Percentiles rank a stretch among this genome's conserved stretches.
phyloP scores from a whole-genome alignment of 2,797 vertebrate species.

The Ispidina picta region DNA sequence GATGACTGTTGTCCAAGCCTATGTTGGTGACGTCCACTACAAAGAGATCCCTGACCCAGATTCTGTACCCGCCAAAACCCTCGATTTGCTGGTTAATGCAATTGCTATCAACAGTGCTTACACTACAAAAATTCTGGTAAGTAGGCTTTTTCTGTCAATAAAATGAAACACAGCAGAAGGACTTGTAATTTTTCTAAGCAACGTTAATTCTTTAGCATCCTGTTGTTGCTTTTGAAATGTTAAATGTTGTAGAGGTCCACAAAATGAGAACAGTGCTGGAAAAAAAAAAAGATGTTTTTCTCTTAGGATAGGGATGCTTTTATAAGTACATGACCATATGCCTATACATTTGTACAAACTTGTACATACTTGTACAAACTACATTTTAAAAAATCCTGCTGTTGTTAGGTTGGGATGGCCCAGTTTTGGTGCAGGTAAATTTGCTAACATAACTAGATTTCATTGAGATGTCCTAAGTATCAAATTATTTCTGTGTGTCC shows the following conservation, averaged over 20 bases:
- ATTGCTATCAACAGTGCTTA: constrained; percentile 98
- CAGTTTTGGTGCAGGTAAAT: not conserved
- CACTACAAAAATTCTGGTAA: constrained; percentile 96
- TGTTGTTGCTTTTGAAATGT: not conserved
- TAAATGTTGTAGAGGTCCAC: not conserved
- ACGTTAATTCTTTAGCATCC: not conserved
- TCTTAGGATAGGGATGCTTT: not conserved
- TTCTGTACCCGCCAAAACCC: constrained; percentile 83
- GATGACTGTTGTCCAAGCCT: constrained; percentile 94
- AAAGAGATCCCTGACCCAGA: constrained; percentile 91
- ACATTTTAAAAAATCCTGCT: not conserved
- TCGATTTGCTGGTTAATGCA: constrained; percentile 88
- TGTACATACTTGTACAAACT: no score
- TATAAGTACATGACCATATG: rapidly evolving
- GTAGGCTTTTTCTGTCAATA: not conserved
- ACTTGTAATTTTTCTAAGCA: not conserved
- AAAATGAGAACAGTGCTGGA: not conserved
- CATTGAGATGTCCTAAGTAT: not conserved
- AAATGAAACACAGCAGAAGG: not conserved
- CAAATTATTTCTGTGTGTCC: not conserved
- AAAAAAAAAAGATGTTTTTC: not conserved
- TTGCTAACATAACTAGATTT: not conserved
- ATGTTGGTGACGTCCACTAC: constrained; percentile 88
- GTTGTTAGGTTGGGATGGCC: not conserved
- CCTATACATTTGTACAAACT: no score